Evolutionary conservation across 35 echinoderm and acorn worm genomes (phyloP), one percentile per base, ranked within the genome.

Genomic region (Antedon bifida): DNA sequence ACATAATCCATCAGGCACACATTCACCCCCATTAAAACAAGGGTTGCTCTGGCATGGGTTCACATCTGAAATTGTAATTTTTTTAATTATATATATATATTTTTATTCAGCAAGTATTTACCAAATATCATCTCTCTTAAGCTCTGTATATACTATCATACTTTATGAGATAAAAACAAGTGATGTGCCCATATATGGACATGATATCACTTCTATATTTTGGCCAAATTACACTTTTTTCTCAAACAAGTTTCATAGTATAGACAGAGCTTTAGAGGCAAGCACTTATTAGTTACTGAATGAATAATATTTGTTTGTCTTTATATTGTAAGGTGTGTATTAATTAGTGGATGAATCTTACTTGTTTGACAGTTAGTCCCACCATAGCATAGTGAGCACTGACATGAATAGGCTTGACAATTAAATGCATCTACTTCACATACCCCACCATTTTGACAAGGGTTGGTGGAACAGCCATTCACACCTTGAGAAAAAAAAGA

Each of bases 11-110:
- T 26, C 23, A 2, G 51, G 51, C 51, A 64, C 23, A 21, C 90
- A 91, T 33, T 83, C 51, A 0, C 91, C 91, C 1, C 91, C 91
- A 89, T 89, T 89, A 19, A 79, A 83, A 35, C 91, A 93, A 0
- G 86, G 91, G 42, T 80, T 86, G 3, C 83, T 79, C 31, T 77
- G 75, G 34, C 87, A 89, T 26, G 81, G 55, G 34, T 89, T 82
- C 34, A 83, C 28, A 44, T 38, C 84, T 83, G 55, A 7, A 80
- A 80, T 21, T 7, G 9, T 17, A 80, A 64, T 8, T 8, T 31
- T 81, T 21, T 4, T 3, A 81, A 82, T 51, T 82, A 36, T 42
- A 42, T 42, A 7, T 42, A 14, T 14, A n/a, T n/a, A n/a, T n/a
- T n/a, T n/a, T n/a, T n/a, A n/a, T n/a, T n/a, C n/a, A n/a, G n/a